Percentiles rank a stretch among this genome's conserved stretches.
These are phyloP conservation scores for Pedionomus torquatus DNA, from an alignment of 2,113 vertebrate species.

Conservation along the genomic window DNA sequence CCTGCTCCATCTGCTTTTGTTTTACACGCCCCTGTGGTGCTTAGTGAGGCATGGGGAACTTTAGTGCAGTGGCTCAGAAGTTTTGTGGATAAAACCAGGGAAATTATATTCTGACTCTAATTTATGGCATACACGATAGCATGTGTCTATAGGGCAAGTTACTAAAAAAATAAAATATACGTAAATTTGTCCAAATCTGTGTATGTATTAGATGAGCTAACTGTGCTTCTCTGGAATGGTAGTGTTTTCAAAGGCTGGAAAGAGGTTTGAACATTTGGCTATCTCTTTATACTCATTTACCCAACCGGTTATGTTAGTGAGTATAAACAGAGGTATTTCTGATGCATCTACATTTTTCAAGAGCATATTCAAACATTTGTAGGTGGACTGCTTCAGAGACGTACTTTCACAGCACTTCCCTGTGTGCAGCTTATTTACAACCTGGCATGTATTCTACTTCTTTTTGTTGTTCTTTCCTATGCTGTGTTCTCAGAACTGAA, in stretches of 20 bases:
- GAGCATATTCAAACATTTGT: not conserved
- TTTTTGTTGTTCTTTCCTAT: not conserved
- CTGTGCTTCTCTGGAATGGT: not conserved
- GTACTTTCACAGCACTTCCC: not conserved
- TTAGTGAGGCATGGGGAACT: slow-evolving; percentile 26
- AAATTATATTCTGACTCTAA: not conserved
- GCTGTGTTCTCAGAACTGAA: not conserved
- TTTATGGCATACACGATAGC: not conserved
- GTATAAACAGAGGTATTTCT: not conserved
- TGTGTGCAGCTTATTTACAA: not conserved
- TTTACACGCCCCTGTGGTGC: slow-evolving; percentile 15
- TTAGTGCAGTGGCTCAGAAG: slow-evolving; percentile 45
- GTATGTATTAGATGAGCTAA: not conserved
- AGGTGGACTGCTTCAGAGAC: not conserved
- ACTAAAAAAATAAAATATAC: not conserved
- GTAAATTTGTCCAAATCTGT: not conserved
- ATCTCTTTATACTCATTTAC: not conserved
- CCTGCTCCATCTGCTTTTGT: slow-evolving; percentile 33
- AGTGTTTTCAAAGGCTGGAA: not conserved
- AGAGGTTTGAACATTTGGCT: not conserved
- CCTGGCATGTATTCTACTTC: not conserved
- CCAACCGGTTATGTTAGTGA: not conserved
- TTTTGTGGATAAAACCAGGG: not conserved
- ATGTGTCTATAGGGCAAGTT: not conserved
- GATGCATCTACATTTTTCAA: not conserved